Evolutionary conservation across 2,888 invertebrate species (phyloP), one percentile per base, ranked within the genome.

Genomic region (Drosophila ochracea): DNA sequence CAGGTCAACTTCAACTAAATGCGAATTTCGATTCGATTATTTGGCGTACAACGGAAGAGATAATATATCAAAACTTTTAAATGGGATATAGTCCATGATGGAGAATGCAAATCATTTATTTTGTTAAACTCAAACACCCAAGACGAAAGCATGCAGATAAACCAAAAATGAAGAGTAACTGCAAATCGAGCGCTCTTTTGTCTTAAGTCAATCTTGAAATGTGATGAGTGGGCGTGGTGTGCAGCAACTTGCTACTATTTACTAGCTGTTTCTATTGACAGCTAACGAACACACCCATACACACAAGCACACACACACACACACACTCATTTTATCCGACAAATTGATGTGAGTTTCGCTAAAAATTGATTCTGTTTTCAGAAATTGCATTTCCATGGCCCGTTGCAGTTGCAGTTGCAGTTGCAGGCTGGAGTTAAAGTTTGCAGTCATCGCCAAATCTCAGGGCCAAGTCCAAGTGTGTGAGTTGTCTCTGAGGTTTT

Each of bases 381-480:
- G n/a, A 57, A 73, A 63, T 37, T 63, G 31, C 47, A 67, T 66
- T 75, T 74, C 28, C 72, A 73, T 68, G 57, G 68, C 60, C 43
- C 28, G 39, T 39, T 50, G 65, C 33, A 25, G 61, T 58, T n/a
- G 75, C 33, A 25, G 61, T 58, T n/a, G 75, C 54, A 67, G 16
- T 65, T 31, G 61, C 39, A 31, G 50, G 11, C 43, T 21, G 41
- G 16, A 58, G 21, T 11, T 53, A n/a, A 31, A 21, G 53, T 30
- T 53, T 33, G 31, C n/a, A 35, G 55, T 39, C 53, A 21, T 5
- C 30, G 35, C 21, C 11, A 10, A 31, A 7, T 39, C 41, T 47
- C 79, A 80, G 73, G 80, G 80, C 77, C 78, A 73, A 72, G 76
- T 68, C 72, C 76, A 73, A 74, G 79, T 79, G 79, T 80, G 79